Evolutionary conservation across 2,797 vertebrate genomes (phyloP), one percentile per base, ranked within the genome.

Genomic region (Arnoldichthys spilopterus): DNA sequence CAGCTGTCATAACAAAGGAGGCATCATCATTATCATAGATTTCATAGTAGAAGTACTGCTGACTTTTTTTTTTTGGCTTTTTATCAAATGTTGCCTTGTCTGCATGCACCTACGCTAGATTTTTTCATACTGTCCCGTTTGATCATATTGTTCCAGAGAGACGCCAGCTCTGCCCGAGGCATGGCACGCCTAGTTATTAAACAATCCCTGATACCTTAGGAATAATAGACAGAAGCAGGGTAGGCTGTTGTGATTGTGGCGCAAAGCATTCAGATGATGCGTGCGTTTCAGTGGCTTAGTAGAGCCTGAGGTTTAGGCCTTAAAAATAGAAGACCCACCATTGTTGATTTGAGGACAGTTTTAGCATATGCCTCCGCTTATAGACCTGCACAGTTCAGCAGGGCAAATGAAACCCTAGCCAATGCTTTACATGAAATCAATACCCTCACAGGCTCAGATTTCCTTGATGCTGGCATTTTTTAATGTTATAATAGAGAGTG

Each of bases 401-500:
- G 72, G 77, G 34, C 58, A 71, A 16, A 40, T 9, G 62, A 69
- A 69, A 67, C n/a, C 71, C 26, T 18, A 26, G 30, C 63, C 40
- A 20, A 69, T 49, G 8, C 62, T 71, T 78, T 73, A 71, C 72
- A 58, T 78, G 13, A 4, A 20, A 67, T 63, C 81, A 40, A 78
- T 78, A 45, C 45, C 74, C 16, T 51, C 58, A 76, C 40, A 49
- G 11, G 54, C 63, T 75, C 22, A 2, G 28, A 59, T 82, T 74
- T 82, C 72, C 28, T 51, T 71, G 43, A 69, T 69, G 20, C 12
- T 64, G 56, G 75, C 76, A 15, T 74, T 82, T 74, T 72, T 61
- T 30, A 30, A 54, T 1, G 59, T 22, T 72, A 32, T 13, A 9
- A 64, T 18, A 24, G 24, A 30, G 26, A 26, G 64, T 1, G 6